Conservation (phyloP, 2,888 invertebrate genomes). For the Endotricha flammealis region DNA sequence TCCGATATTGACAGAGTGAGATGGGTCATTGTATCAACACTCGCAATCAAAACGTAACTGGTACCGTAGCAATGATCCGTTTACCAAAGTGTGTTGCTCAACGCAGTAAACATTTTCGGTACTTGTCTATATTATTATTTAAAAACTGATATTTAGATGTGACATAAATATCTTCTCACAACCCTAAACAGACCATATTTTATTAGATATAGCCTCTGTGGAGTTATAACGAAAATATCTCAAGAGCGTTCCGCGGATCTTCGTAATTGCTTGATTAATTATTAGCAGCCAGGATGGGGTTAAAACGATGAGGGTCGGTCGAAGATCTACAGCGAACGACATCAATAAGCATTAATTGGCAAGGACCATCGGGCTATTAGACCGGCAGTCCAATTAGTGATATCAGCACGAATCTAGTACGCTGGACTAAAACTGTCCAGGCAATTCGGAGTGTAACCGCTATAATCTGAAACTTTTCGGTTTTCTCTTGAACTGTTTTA, state of each 20-base stretch:
- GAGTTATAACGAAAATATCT: slow-evolving; percentile 48
- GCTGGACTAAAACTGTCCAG: not conserved
- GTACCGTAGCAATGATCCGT: too few relatives aligned
- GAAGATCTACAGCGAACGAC: slow-evolving; percentile 60
- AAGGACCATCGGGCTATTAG: slow-evolving; percentile 66
- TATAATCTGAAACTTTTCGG: not conserved
- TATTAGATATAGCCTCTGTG: too few relatives aligned
- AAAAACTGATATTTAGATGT: too few relatives aligned
- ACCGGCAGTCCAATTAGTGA: slow-evolving; percentile 56
- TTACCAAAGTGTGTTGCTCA: too few relatives aligned
- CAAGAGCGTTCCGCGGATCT: slow-evolving; percentile 37
- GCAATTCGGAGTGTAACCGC: not conserved
- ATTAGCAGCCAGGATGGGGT: slow-evolving; percentile 67
- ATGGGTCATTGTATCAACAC: too few relatives aligned
- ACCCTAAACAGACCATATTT: too few relatives aligned
- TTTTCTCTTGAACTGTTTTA: too few relatives aligned
- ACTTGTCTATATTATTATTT: too few relatives aligned
- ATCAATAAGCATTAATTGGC: slow-evolving; percentile 74
- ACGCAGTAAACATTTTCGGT: too few relatives aligned
- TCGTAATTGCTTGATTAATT: slow-evolving; percentile 74
- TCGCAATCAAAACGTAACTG: too few relatives aligned
- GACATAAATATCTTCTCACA: too few relatives aligned
- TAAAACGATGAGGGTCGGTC: slow-evolving; percentile 66
- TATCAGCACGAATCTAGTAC: slow-evolving; percentile 33
- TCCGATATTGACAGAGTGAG: too few relatives aligned